Conservation (phyloP, 2,888 invertebrate species). For the Synanthedon andrenaeformis region DNA sequence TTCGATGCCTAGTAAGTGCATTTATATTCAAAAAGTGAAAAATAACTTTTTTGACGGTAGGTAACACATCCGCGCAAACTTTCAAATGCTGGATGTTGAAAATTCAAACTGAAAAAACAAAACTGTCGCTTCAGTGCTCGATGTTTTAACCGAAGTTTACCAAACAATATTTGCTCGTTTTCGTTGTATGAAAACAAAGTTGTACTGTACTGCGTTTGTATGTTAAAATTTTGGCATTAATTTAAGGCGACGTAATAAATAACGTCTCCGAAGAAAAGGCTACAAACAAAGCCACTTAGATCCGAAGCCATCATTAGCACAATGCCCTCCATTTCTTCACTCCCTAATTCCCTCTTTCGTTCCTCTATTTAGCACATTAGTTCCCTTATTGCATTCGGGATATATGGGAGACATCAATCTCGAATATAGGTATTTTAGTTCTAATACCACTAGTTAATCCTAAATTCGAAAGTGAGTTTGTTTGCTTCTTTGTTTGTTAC, state of each 20-base stretch:
- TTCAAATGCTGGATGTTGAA: background rate
- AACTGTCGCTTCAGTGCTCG: background rate
- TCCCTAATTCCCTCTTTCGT: conserved; percentile 2
- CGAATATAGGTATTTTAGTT: no score
- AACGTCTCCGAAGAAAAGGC: conserved; percentile 27
- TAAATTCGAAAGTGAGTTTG: no score
- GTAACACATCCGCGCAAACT: background rate
- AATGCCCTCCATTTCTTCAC: conserved; percentile 2
- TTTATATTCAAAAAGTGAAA: no score
- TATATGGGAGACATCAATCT: background rate
- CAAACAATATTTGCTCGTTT: background rate
- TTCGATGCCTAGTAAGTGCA: no score
- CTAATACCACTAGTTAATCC: no score
- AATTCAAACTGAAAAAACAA: background rate
- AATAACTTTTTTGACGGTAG: no score
- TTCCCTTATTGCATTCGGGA: background rate
- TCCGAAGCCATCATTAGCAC: conserved; percentile 26
- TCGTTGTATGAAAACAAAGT: background rate
- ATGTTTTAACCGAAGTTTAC: background rate
- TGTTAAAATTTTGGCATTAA: conserved; percentile 2
- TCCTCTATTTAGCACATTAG: conserved; percentile 1
- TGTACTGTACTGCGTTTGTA: background rate
- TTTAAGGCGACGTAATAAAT: conserved; percentile 31
- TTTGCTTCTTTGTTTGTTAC: no score
- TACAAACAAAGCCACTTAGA: conserved; percentile 40